A percentile compares a stretch with the other conserved stretches of the same genome.
Evolutionary conservation across 2,888 invertebrate species (phyloP).

Genomic region (Drosophila kokeensis): DNA sequence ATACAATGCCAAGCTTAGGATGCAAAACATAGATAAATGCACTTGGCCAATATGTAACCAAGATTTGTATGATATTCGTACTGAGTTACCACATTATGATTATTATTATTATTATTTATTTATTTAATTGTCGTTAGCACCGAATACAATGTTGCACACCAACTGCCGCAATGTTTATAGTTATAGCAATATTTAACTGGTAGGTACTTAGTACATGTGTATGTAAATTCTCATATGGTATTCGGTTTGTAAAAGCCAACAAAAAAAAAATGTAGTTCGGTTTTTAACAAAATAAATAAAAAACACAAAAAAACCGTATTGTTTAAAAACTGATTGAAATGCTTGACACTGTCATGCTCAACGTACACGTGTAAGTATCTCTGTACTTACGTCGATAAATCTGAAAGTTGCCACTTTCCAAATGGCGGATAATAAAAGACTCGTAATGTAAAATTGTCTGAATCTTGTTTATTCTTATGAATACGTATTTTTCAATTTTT

Average conservation of each 20-base stretch:
- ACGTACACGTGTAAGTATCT: not conserved
- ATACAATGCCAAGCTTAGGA: conserved; percentile 68
- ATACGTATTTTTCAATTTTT: conserved; percentile 58
- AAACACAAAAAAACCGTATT: not conserved
- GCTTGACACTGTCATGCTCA: not conserved
- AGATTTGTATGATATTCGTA: conserved; percentile 46
- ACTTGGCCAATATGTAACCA: conserved; percentile 43
- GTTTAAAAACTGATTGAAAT: conserved; percentile 3
- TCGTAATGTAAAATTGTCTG: conserved; percentile 57
- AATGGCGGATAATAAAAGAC: conserved; percentile 40
- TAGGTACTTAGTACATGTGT: conserved; percentile 63
- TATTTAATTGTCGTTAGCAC: conserved; percentile 33
- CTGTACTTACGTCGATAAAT: conserved; percentile 9
- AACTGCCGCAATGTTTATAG: conserved; percentile 50
- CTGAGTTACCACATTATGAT: conserved; percentile 55
- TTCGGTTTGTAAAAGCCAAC: conserved; percentile 19
- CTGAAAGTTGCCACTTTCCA: not conserved
- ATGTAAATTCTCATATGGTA: conserved; percentile 29
- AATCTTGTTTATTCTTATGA: conserved; percentile 68
- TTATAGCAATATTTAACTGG: conserved; percentile 46
- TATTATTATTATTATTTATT: conserved; percentile 50
- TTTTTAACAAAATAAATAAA: conserved; percentile 29
- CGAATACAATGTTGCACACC: conserved; percentile 22
- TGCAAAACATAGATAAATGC: conserved; percentile 37
- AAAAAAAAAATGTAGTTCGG: conserved; percentile 22